A percentile compares a stretch with the other conserved stretches of the same genome.
Evolutionary conservation across 2,797 vertebrate genomes (phyloP).

Genomic region (Chelon labrosus): DNA sequence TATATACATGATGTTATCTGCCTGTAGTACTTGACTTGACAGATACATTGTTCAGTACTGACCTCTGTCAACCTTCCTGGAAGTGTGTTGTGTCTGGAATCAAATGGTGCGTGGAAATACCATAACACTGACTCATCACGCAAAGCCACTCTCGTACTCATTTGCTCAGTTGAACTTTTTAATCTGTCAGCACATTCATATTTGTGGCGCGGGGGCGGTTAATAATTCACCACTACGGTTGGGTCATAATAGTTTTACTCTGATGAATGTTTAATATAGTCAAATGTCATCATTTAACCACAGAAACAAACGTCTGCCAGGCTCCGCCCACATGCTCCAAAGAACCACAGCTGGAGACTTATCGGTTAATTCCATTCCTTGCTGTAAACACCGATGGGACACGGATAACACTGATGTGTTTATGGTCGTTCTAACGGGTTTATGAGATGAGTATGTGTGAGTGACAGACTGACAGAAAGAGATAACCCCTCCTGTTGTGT

Average conservation of each 20-base stretch:
- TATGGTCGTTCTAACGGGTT: slow-evolving; percentile 40
- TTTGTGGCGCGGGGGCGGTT: neutral
- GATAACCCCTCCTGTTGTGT: slow-evolving; percentile 19
- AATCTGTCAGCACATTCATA: slow-evolving; percentile 21
- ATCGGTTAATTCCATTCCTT: neutral
- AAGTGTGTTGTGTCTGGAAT: too few species aligned
- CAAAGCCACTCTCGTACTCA: slow-evolving; percentile 10
- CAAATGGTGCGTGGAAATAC: too few species aligned
- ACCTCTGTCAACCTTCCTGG: too few species aligned
- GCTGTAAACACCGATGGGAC: slow-evolving; percentile 18
- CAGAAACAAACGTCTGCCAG: neutral
- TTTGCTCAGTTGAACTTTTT: neutral
- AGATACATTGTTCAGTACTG: too few species aligned
- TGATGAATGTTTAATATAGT: slow-evolving; percentile 4
- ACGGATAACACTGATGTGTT: slow-evolving; percentile 36
- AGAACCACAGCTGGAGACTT: neutral
- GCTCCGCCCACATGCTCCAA: neutral
- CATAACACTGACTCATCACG: neutral
- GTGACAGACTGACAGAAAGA: slow-evolving; percentile 15
- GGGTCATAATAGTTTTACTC: slow-evolving; percentile 1
- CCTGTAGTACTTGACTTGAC: too few species aligned
- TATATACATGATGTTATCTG: too few species aligned
- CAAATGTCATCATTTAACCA: slow-evolving; percentile 4
- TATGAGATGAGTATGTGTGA: slow-evolving; percentile 29
- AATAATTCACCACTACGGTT: slow-evolving; percentile 7